Conservation (phyloP, 1,140 invertebrate genomes). For the Pinna nobilis region DNA sequence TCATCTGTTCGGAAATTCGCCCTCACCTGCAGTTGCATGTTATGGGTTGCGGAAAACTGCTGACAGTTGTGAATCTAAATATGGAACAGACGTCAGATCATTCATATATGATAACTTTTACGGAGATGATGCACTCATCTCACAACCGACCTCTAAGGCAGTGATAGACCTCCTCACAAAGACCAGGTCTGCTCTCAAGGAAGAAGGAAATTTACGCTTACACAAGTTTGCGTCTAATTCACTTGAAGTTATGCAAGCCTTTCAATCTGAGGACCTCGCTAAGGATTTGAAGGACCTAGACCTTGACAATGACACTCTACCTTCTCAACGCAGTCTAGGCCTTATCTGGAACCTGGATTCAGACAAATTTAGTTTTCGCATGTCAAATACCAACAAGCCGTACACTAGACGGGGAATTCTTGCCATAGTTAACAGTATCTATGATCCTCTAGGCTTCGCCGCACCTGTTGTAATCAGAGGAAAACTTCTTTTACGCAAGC, state of each 20-base stretch:
- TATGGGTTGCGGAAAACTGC: slow-evolving; percentile 32
- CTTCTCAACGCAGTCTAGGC: slow-evolving; percentile 38
- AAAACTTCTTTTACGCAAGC: slow-evolving; percentile 28
- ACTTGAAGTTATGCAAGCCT: slow-evolving; percentile 20
- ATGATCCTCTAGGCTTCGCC: slow-evolving; percentile 40
- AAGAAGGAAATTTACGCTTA: slow-evolving; percentile 24
- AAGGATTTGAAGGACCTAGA: slow-evolving; percentile 36
- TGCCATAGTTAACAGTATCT: slow-evolving; percentile 29
- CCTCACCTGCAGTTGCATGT: slow-evolving; percentile 41
- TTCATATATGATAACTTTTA: slow-evolving; percentile 39
- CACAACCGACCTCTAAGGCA: slow-evolving; percentile 3
- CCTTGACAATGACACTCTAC: slow-evolving; percentile 2
- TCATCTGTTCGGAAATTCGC: slow-evolving; percentile 42
- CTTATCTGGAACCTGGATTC: slow-evolving; percentile 33
- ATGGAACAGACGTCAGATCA: not conserved
- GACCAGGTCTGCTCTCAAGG: slow-evolving; percentile 14
- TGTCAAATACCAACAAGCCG: slow-evolving; percentile 28
- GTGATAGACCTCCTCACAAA: slow-evolving; percentile 21
- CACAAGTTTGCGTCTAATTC: slow-evolving; percentile 36
- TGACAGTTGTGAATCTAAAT: slow-evolving; percentile 10
- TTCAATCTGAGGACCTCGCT: slow-evolving; percentile 24
- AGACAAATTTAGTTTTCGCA: slow-evolving; percentile 31
- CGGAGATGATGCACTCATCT: slow-evolving; percentile 29
- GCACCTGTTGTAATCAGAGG: slow-evolving; percentile 37
- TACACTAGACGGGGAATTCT: slow-evolving; percentile 28